phyloP scores from a whole-genome alignment of 2,888 invertebrate genomes.

The Alviniconcha strummeri region DNA sequence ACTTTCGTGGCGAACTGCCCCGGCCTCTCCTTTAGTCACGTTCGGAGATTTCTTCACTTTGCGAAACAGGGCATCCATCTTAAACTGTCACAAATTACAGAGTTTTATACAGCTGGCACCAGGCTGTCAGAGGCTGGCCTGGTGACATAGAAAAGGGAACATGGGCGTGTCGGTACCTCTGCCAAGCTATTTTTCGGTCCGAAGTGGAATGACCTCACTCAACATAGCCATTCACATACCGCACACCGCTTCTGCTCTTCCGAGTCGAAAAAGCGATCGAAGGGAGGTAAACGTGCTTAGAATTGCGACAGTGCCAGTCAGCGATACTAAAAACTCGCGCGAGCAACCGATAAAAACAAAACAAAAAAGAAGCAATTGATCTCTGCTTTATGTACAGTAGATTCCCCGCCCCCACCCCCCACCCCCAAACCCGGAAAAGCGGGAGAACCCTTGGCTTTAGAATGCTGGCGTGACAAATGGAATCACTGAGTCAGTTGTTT shows the following conservation, averaged over 20 bases:
- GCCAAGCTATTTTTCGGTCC: neutral
- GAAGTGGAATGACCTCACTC: slow-evolving; percentile 17
- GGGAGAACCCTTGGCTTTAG: no score
- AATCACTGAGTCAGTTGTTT: no score
- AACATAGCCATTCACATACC: slow-evolving; percentile 8
- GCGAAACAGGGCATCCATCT: slow-evolving; percentile 42
- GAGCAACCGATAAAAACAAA: no score
- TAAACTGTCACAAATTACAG: neutral
- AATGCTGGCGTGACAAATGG: no score
- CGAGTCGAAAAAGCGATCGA: neutral
- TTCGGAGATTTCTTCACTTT: slow-evolving; percentile 39
- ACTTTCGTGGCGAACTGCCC: slow-evolving; percentile 34
- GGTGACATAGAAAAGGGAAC: neutral
- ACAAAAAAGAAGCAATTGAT: no score
- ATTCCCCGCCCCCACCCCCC: no score
- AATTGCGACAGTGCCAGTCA: no score
- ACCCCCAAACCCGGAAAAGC: no score
- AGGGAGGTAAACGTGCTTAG: slow-evolving; percentile 5
- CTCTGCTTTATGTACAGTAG: no score
- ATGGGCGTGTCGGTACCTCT: neutral
- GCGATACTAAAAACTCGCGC: no score
- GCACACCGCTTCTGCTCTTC: neutral
- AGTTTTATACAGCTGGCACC: neutral
- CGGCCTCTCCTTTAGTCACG: slow-evolving; percentile 17
- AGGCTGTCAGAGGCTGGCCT: neutral